Base-by-base conservation (phyloP, 2,888 invertebrate genomes). In the Parapristionchus giblindavisi region DNA sequence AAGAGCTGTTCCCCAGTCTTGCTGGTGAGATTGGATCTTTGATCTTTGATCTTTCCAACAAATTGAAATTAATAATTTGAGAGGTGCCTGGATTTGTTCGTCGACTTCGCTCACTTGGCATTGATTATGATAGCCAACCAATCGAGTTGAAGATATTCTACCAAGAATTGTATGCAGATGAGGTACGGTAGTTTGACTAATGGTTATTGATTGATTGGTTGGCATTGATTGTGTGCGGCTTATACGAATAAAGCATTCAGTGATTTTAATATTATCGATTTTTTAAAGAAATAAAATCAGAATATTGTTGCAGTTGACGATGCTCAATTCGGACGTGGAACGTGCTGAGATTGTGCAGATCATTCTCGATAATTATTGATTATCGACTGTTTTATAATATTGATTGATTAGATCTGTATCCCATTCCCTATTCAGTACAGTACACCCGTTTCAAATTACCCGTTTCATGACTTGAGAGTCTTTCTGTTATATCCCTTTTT, bases 101-200 rank as follows among this genome's bases (percentile, higher is more conserved):
- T 61, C 61, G 61, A 36, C 38, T 61, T 38, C 61, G 40, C 40
- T 27, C 24, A 32, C 61, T 61, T 38, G 61, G 61, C 29, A 21
- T 61, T 11, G 38, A 61, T 11, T 38, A 27, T 32, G 3, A 6
- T 21, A 40, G 38, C 2, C 36, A 40, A 14, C 61, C 40, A 27
- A 14, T 38, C 61, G 61, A 61, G 21, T 38, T 40, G 24, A 61
- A 17, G 40, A 24, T n/a, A 27, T 40, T 61, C 38, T 61, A 61
- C 40, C 21, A n/a, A 5, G 61, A 61, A 32, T 27, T 61, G 40
- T 61, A 61, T 8, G 24, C 61, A 21, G 40, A 38, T 24, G 61
- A 61, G 34, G 61, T 61, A 32, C 24, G 61, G n/a, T n/a, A n/a
- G n/a, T n/a, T n/a, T 61, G 17, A 1, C 24, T n/a, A 24, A 4